phyloP scores from a whole-genome alignment of 2,113 vertebrate genomes.

The Ochotona princeps region DNA sequence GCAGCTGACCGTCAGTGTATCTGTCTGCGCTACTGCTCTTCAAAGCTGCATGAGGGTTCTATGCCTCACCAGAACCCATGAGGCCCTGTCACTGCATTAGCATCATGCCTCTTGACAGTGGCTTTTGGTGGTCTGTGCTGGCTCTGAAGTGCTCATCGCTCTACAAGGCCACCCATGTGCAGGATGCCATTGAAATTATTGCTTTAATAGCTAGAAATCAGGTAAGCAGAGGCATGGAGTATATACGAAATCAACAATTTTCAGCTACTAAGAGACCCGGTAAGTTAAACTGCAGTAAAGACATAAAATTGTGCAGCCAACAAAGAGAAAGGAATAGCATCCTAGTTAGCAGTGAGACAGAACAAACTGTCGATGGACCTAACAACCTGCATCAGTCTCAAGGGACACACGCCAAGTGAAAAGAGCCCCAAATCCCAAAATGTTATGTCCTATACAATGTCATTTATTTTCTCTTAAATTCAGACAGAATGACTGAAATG shows the following conservation, averaged over 20 bases:
- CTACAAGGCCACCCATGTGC: neutral
- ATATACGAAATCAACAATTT: conserved; percentile 29
- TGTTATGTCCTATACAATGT: neutral
- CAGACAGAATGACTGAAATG: conserved; percentile 45
- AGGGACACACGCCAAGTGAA: neutral
- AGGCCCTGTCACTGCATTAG: conserved; percentile 5
- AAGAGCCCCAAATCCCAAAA: conserved; percentile 20
- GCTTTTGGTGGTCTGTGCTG: neutral
- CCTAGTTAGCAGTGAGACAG: neutral
- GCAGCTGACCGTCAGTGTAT: neutral
- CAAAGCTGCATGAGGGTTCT: neutral
- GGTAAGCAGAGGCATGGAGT: conserved; percentile 44
- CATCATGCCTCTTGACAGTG: neutral
- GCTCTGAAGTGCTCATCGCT: neutral
- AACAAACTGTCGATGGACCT: neutral
- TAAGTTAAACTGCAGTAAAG: conserved; percentile 11
- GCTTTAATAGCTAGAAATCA: conserved; percentile 53
- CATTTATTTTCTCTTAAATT: conserved; percentile 8
- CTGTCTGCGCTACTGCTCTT: neutral
- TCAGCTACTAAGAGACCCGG: neutral
- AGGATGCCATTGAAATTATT: neutral
- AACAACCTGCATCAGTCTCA: conserved; percentile 22
- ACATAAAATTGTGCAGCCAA: neutral
- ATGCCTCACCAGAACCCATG: conserved; percentile 8
- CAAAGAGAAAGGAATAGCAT: conserved; percentile 41